phyloP scores from a whole-genome alignment of 2,888 invertebrate species.

The Leptopilina myrica region DNA sequence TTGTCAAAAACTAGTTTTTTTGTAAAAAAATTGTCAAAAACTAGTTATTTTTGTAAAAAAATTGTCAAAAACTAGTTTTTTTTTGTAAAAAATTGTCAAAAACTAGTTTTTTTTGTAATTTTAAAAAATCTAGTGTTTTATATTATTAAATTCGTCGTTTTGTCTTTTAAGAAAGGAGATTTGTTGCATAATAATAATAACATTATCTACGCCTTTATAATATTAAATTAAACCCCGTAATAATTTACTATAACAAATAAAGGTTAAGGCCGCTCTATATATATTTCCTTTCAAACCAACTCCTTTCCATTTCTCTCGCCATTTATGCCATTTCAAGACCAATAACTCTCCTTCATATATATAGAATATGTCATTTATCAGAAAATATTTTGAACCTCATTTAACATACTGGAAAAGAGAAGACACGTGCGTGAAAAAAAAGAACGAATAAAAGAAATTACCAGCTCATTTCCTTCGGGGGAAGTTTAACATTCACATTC shows the following conservation, averaged over 20 bases:
- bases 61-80: too few relatives aligned
- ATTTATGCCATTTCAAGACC: neutral
- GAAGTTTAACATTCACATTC: slow-evolving; percentile 10
- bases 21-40: too few relatives aligned
- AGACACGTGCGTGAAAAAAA: slow-evolving; percentile 5
- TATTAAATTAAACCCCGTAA: neutral
- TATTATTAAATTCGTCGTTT: too few relatives aligned
- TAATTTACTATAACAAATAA: slow-evolving; percentile 3
- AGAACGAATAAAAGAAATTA: neutral
- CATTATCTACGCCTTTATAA: neutral
- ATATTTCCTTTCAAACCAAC: neutral
- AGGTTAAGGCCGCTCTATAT: slow-evolving; percentile 1
- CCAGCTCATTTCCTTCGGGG: neutral
- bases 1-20: too few relatives aligned
- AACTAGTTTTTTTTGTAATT: too few relatives aligned
- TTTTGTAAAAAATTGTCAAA: too few relatives aligned
- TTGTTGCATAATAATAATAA: slow-evolving; percentile 5
- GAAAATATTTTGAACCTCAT: slow-evolving; percentile 16
- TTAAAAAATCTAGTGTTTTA: too few relatives aligned
- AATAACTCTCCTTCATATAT: neutral
- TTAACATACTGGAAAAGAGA: neutral
- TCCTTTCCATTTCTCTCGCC: slow-evolving; percentile 14
- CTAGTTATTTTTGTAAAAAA: too few relatives aligned
- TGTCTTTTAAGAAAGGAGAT: neutral
- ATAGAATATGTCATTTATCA: neutral